Evolutionary conservation across 37 sponge, comb jelly and placozoan genomes (phyloP), one percentile per base, ranked within the genome.

Genomic region (Aplysina aerophoba): DNA sequence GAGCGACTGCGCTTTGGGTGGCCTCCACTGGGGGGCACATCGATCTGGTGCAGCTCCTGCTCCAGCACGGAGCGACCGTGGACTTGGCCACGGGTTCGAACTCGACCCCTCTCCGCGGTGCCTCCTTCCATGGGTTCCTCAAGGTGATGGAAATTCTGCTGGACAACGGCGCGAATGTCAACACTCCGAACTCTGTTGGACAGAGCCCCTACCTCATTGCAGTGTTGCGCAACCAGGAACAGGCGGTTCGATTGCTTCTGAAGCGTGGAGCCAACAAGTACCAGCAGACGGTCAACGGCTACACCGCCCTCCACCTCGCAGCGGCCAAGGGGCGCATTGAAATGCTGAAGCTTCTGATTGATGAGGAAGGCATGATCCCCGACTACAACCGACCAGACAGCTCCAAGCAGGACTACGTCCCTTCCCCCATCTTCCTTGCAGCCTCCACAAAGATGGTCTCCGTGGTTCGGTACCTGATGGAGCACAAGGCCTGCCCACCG

Each of bases 1-100:
- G 94, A 73, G 94, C 96, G 33, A 96, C 96, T 15, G 90, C 96
- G 22, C 90, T 96, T 1, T 96, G 96, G 96, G 96, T 90, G 0
- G 95, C 94, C 27, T 85, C 91, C 55, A 87, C 93, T 14, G 94
- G 94, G 56, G 92, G 92, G 0, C 85, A 86, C 67, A 64, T 90
- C 24, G 94, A 97, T 16, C 83, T 95, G 3, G 94, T 95, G 38
- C 81, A 87, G 71, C 50, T 89, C 30, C 77, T 97, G 57, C 54
- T 97, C 17, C 33, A 27, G 24, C 69, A 85, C n/a, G 94, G 94
- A 4, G 96, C 94, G 22, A 39, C 84, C 19, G 96, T 96, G 24
- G 91, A 96, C 54, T 78, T 85, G 30, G 54, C 94, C 19, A 96
- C 96, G 11, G 87, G 85, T 6, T 93, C 96, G 28, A 91, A 89